phyloP scores from a whole-genome alignment of 2,113 vertebrate genomes.

The Sebastes schlegelii region DNA sequence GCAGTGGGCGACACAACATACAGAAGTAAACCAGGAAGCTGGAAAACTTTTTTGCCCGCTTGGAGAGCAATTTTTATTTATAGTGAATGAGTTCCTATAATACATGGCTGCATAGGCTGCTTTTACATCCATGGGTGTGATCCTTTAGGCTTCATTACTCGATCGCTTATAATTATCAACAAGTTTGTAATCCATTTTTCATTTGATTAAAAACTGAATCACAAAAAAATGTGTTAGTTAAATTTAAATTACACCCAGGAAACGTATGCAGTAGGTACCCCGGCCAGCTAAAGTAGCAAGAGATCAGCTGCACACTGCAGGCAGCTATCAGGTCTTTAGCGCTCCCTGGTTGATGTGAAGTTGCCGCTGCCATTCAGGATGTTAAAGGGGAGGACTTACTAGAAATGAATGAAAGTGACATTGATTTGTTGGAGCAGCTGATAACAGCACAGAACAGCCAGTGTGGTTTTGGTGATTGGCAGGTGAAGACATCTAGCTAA shows the following conservation, averaged over 20 bases:
- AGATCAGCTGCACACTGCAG: background rate
- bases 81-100: background rate
- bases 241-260: background rate
- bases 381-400: background rate
- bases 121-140: background rate
- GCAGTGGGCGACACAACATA: background rate
- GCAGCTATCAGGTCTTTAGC: background rate
- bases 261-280: background rate
- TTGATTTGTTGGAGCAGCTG: background rate
- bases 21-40: background rate
- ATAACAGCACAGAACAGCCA: background rate
- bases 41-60: background rate
- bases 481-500: background rate
- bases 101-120: background rate
- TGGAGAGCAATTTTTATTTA: background rate
- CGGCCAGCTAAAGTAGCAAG: background rate
- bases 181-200: background rate
- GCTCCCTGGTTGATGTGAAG: too few relatives aligned
- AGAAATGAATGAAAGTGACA: background rate
- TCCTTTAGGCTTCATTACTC: background rate
- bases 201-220: background rate
- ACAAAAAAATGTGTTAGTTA: too few relatives aligned
- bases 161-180: background rate
- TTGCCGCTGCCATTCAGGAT: background rate
- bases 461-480: background rate